These are phyloP conservation scores for Dipodomys ordii DNA, from an alignment of 2,113 vertebrate genomes.

Conservation along the genomic window DNA sequence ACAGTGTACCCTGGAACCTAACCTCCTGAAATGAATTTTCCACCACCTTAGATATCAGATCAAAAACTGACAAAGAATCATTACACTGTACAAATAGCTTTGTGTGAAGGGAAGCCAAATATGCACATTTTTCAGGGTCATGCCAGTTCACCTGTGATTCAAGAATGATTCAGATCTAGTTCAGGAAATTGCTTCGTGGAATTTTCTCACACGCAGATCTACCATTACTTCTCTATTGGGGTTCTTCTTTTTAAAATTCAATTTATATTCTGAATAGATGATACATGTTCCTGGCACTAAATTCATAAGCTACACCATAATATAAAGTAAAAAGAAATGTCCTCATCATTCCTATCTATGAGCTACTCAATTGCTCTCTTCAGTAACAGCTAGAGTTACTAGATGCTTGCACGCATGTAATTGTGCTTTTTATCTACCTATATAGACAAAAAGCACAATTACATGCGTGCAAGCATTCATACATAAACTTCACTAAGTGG, in stretches of 20 bases:
- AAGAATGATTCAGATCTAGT: conserved; percentile 25
- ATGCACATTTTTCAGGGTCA: not conserved
- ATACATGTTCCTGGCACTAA: not conserved
- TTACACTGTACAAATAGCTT: conserved; percentile 5
- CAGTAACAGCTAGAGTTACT: not conserved
- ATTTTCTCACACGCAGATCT: not conserved
- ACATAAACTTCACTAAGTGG: not conserved
- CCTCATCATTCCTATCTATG: not conserved
- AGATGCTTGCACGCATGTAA: not conserved
- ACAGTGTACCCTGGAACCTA: not conserved
- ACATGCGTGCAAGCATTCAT: too few species aligned
- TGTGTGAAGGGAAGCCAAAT: not conserved
- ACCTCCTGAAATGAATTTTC: not conserved
- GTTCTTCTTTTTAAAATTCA: not conserved
- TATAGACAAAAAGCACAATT: not conserved
- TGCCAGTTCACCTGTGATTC: not conserved
- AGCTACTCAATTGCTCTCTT: not conserved
- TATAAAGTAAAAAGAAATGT: conserved; percentile 25
- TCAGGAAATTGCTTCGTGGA: not conserved
- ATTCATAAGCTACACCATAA: conserved; percentile 18
- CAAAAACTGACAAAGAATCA: not conserved
- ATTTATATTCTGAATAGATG: conserved; percentile 31
- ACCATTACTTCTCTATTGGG: not conserved
- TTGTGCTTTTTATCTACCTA: not conserved
- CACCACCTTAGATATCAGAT: not conserved